These are phyloP conservation scores for Candidula unifasciata DNA, from an alignment of 2,888 invertebrate genomes.

Conservation along the genomic window DNA sequence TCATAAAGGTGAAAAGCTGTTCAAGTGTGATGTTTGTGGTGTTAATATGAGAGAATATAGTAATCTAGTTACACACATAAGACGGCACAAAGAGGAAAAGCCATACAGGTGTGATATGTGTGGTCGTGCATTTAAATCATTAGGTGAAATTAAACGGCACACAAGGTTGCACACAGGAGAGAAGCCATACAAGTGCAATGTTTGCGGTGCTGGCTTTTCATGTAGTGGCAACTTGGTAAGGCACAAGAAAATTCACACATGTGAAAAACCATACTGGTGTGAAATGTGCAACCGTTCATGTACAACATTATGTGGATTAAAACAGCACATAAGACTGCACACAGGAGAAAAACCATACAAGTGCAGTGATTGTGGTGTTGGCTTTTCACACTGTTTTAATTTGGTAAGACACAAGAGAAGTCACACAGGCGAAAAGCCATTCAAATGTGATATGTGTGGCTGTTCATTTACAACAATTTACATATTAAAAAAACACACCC, in stretches of 20 bases:
- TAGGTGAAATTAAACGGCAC: not conserved
- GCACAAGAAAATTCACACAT: not conserved
- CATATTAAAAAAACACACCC: not conserved
- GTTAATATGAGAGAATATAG: not conserved
- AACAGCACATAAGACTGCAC: not conserved
- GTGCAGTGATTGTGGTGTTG: slow-evolving; percentile 21
- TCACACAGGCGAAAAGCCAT: not conserved
- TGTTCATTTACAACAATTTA: not conserved
- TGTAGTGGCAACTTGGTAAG: not conserved
- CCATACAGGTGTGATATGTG: slow-evolving; percentile 30
- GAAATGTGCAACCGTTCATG: not conserved
- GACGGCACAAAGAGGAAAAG: not conserved
- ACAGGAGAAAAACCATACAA: not conserved
- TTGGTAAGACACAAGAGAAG: not conserved
- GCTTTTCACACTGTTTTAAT: slow-evolving; percentile 13
- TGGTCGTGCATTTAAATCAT: slow-evolving; percentile 18
- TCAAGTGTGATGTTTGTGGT: not conserved
- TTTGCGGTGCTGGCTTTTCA: not conserved
- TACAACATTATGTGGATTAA: not conserved
- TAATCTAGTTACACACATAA: not conserved
- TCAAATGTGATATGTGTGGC: slow-evolving; percentile 24
- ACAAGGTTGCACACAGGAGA: slow-evolving; percentile 7
- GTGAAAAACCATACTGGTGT: slow-evolving; percentile 3
- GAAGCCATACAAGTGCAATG: slow-evolving; percentile 29
- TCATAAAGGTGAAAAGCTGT: not conserved